These are phyloP conservation scores for Tokudaia muenninki DNA, from an alignment of 2,797 vertebrate species.

Conservation along the genomic window DNA sequence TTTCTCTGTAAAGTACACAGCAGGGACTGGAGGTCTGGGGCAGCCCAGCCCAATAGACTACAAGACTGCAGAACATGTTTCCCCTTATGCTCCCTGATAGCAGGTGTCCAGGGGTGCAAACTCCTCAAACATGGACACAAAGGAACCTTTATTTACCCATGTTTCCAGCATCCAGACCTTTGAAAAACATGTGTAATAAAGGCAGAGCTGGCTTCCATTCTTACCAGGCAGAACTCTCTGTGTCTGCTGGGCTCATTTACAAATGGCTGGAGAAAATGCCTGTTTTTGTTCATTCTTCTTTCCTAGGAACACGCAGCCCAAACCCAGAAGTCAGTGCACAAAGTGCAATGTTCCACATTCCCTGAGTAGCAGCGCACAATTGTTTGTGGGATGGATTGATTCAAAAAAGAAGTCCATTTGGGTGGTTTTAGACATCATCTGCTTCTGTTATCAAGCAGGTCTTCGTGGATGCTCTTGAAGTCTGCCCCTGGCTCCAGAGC, in stretches of 20 bases:
- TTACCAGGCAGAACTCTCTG: background rate
- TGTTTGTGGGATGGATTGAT: background rate
- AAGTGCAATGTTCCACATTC: accelerated
- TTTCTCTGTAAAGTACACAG: background rate
- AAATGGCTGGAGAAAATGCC: background rate
- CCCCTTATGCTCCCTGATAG: background rate
- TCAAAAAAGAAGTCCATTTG: slow-evolving; percentile 4
- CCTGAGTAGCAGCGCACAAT: background rate
- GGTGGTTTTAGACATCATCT: background rate
- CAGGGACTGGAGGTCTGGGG: background rate
- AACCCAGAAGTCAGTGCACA: background rate
- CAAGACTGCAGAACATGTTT: too few species aligned
- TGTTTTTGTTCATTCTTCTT: background rate
- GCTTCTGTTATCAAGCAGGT: slow-evolving; percentile 46
- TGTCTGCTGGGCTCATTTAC: background rate
- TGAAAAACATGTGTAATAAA: background rate
- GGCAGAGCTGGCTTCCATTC: background rate
- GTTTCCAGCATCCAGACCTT: background rate
- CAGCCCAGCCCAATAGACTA: background rate
- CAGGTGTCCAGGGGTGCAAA: too few species aligned
- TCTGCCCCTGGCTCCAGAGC: background rate
- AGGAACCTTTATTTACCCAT: background rate
- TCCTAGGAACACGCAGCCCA: background rate
- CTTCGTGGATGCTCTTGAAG: background rate
- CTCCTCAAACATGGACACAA: accelerated